Evolutionary conservation across 2,797 vertebrate species (phyloP).

Genomic region (Allobates femoralis): DNA sequence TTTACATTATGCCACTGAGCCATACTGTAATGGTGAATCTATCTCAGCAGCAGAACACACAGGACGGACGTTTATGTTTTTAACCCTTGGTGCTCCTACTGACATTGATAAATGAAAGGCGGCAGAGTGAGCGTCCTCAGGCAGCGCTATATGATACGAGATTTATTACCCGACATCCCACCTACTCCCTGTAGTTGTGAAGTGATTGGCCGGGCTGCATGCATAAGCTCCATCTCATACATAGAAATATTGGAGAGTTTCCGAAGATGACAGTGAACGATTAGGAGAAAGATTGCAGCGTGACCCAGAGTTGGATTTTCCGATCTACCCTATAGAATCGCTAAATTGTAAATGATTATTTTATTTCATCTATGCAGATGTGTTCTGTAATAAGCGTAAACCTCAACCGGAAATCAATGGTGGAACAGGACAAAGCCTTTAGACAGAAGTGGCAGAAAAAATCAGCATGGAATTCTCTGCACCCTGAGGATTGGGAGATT

Average conservation of each 20-base stretch:
- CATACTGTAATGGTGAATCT: neutral
- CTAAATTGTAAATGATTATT: neutral
- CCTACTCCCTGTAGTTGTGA: neutral
- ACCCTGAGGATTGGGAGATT: too few relatives aligned
- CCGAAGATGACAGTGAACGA: neutral
- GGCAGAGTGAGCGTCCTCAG: neutral
- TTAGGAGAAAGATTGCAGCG: neutral
- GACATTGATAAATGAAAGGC: neutral
- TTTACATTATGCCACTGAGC: too few relatives aligned
- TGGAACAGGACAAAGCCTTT: too few relatives aligned
- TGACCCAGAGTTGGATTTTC: neutral
- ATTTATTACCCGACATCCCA: neutral
- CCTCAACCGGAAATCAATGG: neutral
- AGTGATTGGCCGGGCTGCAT: neutral
- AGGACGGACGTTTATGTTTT: neutral
- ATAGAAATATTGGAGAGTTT: neutral
- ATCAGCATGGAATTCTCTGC: too few relatives aligned
- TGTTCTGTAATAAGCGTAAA: neutral
- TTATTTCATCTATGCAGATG: neutral
- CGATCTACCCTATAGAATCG: neutral
- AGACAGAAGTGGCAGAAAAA: neutral
- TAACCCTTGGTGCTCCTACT: neutral
- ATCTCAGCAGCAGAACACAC: neutral
- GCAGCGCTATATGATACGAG: neutral
- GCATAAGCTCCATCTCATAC: neutral